A percentile compares a stretch with the other conserved stretches of the same genome.
These are phyloP conservation scores for Lepeophtheirus nordmannii DNA, from an alignment of 2,888 invertebrate genomes.

Conservation along the genomic window DNA sequence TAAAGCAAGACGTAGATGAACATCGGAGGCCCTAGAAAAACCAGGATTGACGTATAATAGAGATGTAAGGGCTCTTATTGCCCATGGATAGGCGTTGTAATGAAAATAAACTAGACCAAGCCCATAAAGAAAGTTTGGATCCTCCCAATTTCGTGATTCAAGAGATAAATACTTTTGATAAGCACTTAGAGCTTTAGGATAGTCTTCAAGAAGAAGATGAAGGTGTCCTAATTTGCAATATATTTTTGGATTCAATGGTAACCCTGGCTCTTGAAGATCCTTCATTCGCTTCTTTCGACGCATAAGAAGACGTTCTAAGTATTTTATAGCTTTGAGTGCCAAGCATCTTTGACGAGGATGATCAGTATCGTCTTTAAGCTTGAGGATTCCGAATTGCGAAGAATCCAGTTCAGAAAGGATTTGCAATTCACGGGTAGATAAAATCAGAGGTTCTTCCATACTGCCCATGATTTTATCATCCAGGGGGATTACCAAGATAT, in stretches of 20 bases:
- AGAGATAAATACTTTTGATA: constrained; percentile 63
- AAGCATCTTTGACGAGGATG: constrained; percentile 63
- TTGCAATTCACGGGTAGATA: constrained; percentile 47
- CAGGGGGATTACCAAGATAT: constrained; percentile 5
- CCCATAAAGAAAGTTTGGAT: constrained; percentile 80
- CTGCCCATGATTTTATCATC: constrained; percentile 5
- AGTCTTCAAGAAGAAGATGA: constrained; percentile 79
- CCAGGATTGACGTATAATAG: constrained; percentile 83
- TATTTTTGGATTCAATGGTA: constrained; percentile 48
- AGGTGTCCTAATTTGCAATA: constrained; percentile 91
- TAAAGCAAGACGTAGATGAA: constrained; percentile 86
- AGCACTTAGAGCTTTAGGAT: constrained; percentile 84
- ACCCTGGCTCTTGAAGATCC: constrained; percentile 12
- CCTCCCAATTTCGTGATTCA: constrained; percentile 47
- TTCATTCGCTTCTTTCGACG: constrained; percentile 31
- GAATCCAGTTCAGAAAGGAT: constrained; percentile 74
- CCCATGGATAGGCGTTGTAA: constrained; percentile 88
- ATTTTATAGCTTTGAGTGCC: constrained; percentile 67
- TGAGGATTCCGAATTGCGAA: constrained; percentile 77
- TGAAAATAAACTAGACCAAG: constrained; percentile 90
- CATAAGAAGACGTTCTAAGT: constrained; percentile 66
- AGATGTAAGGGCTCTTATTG: constrained; percentile 85
- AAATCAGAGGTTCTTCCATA: constrained; percentile 8
- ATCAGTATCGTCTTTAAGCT: constrained; percentile 54
- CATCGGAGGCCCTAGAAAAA: constrained; percentile 83